Evolutionary conservation across 2,888 invertebrate genomes (phyloP).

Genomic region (Euphydryas editha): DNA sequence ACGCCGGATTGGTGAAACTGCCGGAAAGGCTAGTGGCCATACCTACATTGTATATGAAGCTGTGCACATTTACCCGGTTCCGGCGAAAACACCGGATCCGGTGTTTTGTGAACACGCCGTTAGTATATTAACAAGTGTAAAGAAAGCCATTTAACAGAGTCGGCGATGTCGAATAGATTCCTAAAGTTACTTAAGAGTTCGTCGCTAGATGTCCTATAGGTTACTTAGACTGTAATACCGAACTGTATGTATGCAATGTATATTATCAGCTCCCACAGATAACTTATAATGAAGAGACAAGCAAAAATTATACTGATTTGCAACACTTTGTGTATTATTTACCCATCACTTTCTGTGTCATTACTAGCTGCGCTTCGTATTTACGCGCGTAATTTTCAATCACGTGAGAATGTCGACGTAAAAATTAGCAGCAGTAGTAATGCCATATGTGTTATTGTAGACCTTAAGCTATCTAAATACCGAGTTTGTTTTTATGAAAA

Average conservation of each 20-base stretch:
- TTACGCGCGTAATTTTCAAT: no score
- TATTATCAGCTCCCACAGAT: conserved; percentile 53
- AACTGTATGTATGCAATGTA: conserved; percentile 50
- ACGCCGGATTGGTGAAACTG: no score
- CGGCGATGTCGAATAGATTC: conserved; percentile 9
- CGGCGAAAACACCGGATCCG: no score
- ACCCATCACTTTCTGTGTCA: conserved; percentile 1
- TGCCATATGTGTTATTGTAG: no score
- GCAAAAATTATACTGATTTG: conserved; percentile 73
- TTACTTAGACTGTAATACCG: conserved; percentile 52
- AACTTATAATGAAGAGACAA: conserved; percentile 54
- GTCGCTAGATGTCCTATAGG: conserved; percentile 48
- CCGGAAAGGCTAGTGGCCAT: no score
- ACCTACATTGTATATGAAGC: no score
- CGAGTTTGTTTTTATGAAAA: no score
- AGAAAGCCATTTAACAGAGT: neutral
- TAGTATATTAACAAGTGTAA: conserved; percentile 2
- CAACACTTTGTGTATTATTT: conserved; percentile 50
- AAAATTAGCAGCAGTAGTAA: no score
- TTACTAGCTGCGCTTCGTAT: neutral
- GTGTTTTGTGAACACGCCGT: no score
- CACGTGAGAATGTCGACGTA: no score
- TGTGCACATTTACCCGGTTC: no score
- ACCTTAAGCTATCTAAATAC: no score
- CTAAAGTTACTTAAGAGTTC: conserved; percentile 22